phyloP scores from a whole-genome alignment of 2,888 invertebrate genomes.

The Spisula solida region DNA sequence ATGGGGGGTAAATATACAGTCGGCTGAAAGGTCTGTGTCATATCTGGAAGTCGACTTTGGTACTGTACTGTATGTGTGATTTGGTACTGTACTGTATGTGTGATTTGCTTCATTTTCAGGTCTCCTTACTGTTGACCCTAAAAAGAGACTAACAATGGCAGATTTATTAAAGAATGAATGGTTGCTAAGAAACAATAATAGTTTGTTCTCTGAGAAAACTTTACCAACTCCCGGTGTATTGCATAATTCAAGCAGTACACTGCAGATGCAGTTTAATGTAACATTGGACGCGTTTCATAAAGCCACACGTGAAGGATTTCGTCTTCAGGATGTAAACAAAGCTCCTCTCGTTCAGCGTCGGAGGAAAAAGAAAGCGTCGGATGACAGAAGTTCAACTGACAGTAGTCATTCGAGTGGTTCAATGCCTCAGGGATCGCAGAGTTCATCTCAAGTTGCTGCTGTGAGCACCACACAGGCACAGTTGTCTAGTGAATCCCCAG shows the following conservation, averaged over 20 bases:
- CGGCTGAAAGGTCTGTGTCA: no score
- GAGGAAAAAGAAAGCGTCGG: slow-evolving; percentile 83
- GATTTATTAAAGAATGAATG: slow-evolving; percentile 92
- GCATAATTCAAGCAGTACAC: slow-evolving; percentile 87
- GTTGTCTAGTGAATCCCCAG: slow-evolving; percentile 73
- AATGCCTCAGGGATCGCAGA: slow-evolving; percentile 38
- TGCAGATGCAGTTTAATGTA: slow-evolving; percentile 90
- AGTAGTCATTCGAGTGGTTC: slow-evolving; percentile 81
- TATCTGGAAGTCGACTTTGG: no score
- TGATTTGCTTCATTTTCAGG: slow-evolving; percentile 88
- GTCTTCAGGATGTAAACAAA: slow-evolving; percentile 91
- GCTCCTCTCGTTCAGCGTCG: slow-evolving; percentile 92
- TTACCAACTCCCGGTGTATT: slow-evolving; percentile 91
- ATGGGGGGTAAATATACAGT: no score
- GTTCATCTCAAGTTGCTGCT: background rate
- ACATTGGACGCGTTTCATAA: slow-evolving; percentile 92
- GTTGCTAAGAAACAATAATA: slow-evolving; percentile 88
- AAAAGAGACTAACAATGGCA: slow-evolving; percentile 91
- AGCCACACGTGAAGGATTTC: slow-evolving; percentile 92
- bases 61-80: background rate
- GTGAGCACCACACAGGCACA: slow-evolving; percentile 18
- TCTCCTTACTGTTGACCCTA: slow-evolving; percentile 93
- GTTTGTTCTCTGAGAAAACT: slow-evolving; percentile 88
- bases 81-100: background rate
- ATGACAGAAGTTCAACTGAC: slow-evolving; percentile 84